Base-by-base conservation (phyloP, 2,797 vertebrate genomes). In the Sebastiscus tertius region DNA sequence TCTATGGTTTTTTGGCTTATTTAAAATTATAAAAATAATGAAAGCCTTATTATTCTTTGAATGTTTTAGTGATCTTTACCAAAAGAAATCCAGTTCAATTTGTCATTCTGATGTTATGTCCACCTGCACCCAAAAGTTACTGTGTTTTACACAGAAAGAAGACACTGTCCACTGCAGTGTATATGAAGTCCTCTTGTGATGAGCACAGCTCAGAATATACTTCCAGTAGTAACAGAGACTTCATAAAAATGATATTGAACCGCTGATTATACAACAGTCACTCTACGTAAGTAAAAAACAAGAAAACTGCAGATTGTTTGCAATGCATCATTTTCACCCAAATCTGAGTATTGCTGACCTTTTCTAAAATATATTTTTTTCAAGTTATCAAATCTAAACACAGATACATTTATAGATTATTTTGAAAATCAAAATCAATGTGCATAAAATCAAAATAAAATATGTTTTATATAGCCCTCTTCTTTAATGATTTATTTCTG, bases 161-260 rank as follows among this genome's bases (percentile, higher is more conserved):
- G 63, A 65, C 18, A 56, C 59, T 29, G 20, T 70, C 26, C 42
- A 55, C 12, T 72, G 52, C 63, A 76, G 42, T 64, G 68, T 63
- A 46, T 62, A 36, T 66, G 13, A 72, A 68, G 66, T 79, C 61
- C 7, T 54, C 24, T 59, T 59, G 14, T 4, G 8, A 26, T 59
- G 81, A 84, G 81, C 77, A 77, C 86, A 86, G 83, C 81, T 86
- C 71, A 79, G 60, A 63, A 36, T 29, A 65, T 18, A 33, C 36
- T 39, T 80, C 61, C 69, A 85, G 39, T 46, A 31, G 64, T 70
- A 10, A 72, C 29, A 75, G n/a, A 75, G 18, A 68, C 24, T 52
- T 79, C 12, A 72, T 49, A 84, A 42, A 83, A 80, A 75, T 29
- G 1, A 22, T 29, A 61, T 11, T 33, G 27, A 75, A 36, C 24